A percentile compares a stretch with the other conserved stretches of the same genome.
phyloP scores from a whole-genome alignment of 2,888 invertebrate genomes.

The Tupiocoris notatus region DNA sequence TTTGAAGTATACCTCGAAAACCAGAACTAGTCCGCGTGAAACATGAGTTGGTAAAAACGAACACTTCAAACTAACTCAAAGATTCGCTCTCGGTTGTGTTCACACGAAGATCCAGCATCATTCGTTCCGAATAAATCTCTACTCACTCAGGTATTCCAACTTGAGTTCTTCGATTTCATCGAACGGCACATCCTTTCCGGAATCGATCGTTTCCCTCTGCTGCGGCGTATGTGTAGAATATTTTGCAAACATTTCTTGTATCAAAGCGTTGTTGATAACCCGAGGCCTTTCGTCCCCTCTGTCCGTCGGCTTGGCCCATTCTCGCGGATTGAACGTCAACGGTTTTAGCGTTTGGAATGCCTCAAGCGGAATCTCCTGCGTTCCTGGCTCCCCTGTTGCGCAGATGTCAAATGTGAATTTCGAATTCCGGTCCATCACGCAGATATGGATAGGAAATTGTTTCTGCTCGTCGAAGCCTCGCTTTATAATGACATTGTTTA shows the following conservation, averaged over 20 bases:
- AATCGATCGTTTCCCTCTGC: conserved; percentile 1
- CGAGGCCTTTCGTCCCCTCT: conserved; percentile 23
- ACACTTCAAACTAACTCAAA: too few species aligned
- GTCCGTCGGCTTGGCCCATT: conserved; percentile 26
- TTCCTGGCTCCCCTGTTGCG: background rate
- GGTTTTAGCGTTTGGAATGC: conserved; percentile 12
- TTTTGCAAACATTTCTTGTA: conserved; percentile 14
- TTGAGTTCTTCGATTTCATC: conserved; percentile 27
- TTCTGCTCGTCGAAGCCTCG: too few species aligned
- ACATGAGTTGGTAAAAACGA: too few species aligned
- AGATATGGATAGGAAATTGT: too few species aligned
- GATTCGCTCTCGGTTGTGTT: too few species aligned
- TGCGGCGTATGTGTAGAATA: background rate
- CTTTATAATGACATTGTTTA: background rate
- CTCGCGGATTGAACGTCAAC: background rate
- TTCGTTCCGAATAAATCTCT: too few species aligned
- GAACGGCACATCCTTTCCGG: background rate
- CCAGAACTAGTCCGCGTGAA: too few species aligned
- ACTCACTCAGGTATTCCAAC: conserved; percentile 20
- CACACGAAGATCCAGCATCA: too few species aligned
- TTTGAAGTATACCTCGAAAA: too few species aligned
- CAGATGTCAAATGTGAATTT: conserved; percentile 13
- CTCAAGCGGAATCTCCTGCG: conserved; percentile 17
- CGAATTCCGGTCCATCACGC: background rate
- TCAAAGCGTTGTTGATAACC: conserved; percentile 19